These are phyloP conservation scores for Trogon surrucura DNA, from an alignment of 2,113 vertebrate genomes.

Conservation along the genomic window DNA sequence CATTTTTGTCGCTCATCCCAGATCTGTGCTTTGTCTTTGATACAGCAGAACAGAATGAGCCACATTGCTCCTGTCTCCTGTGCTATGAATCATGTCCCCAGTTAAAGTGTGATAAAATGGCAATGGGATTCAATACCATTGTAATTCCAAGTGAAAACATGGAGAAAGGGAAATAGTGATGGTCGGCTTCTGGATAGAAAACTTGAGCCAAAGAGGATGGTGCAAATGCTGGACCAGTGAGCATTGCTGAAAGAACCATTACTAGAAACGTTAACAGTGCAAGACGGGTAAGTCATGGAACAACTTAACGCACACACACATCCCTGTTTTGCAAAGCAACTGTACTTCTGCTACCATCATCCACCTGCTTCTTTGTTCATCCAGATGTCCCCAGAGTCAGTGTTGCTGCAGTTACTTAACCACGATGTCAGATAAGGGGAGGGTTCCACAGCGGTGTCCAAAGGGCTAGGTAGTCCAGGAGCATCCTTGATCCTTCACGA, in stretches of 20 bases:
- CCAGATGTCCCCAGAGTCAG: neutral
- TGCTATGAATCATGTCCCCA: neutral
- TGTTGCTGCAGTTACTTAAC: neutral
- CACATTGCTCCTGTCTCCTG: rapidly evolving
- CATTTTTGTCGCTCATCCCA: neutral
- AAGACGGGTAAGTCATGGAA: neutral
- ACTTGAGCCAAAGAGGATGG: neutral
- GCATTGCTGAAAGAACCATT: rapidly evolving
- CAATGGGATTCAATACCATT: neutral
- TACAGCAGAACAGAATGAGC: neutral
- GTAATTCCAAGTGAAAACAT: neutral
- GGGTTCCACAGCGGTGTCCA: neutral
- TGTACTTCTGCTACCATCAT: neutral
- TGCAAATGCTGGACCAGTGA: rapidly evolving
- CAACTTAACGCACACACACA: neutral
- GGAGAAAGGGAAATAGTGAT: neutral
- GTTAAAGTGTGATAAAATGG: neutral
- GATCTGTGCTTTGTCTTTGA: neutral
- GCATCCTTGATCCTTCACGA: neutral
- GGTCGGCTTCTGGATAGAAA: neutral
- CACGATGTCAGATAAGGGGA: neutral
- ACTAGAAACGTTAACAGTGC: neutral
- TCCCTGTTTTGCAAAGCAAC: neutral
- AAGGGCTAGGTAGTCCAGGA: too few species aligned
- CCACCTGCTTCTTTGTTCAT: neutral